Evolutionary conservation across 2,797 vertebrate genomes (phyloP).

Genomic region (Huso huso): DNA sequence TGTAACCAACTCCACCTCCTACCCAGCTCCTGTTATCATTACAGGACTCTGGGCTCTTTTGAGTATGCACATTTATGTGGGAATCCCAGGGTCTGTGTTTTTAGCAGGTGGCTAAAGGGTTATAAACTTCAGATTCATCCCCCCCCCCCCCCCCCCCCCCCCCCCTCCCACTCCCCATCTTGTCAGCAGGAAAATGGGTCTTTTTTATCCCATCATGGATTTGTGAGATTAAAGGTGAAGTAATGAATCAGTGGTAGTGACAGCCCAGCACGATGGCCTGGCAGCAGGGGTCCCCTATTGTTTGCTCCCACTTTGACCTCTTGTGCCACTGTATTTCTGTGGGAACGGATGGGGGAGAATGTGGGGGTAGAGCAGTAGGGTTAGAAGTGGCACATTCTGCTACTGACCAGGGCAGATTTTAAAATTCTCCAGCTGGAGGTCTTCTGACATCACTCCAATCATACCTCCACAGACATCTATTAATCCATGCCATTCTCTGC

Average conservation of each 20-base stretch:
- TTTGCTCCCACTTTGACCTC: constrained; percentile 60
- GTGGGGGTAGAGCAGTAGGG: constrained; percentile 46
- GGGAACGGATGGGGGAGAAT: constrained; percentile 63
- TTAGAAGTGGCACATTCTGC: constrained; percentile 38
- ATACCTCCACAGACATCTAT: constrained; percentile 40
- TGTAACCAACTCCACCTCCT: too few relatives aligned
- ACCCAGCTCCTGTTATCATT: too few relatives aligned
- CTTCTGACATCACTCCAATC: constrained; percentile 52
- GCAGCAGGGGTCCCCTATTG: constrained; percentile 54
- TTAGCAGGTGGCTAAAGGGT: constrained; percentile 38
- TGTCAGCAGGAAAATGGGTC: constrained; percentile 65
- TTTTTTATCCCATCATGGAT: constrained; percentile 58
- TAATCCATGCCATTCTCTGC: constrained; percentile 11
- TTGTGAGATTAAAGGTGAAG: constrained; percentile 64
- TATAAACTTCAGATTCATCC: constrained; percentile 30
- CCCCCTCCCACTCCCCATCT: too few relatives aligned
- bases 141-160: constrained; percentile 40
- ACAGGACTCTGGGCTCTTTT: not conserved
- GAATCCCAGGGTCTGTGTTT: constrained; percentile 28
- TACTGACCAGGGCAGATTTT: constrained; percentile 37
- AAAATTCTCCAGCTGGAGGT: constrained; percentile 45
- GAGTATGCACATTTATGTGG: constrained; percentile 1
- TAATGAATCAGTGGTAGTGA: constrained; percentile 60
- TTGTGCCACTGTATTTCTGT: constrained; percentile 53
- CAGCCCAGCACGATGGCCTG: constrained; percentile 53